Conservation (phyloP, 2,113 vertebrate species). For the Misgurnus anguillicaudatus region DNA sequence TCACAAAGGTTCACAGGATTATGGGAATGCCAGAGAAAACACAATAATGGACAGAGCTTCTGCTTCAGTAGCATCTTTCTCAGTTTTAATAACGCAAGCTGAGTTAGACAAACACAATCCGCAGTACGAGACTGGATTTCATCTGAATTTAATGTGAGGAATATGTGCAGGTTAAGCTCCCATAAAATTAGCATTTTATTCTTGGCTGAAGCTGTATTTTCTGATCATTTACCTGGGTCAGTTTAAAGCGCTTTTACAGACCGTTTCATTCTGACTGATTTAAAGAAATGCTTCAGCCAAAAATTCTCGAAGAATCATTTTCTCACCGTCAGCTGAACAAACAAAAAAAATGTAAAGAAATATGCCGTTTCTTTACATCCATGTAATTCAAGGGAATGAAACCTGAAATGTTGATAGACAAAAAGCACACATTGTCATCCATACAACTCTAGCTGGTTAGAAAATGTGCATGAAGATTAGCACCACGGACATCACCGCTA, state of each 20-base stretch:
- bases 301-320: too few relatives aligned
- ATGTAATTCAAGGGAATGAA: too few relatives aligned
- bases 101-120: neutral
- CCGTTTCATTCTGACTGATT: too few relatives aligned
- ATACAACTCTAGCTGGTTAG: too few relatives aligned
- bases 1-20: neutral
- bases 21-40: neutral
- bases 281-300: too few relatives aligned
- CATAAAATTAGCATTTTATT: slow-evolving; percentile 6
- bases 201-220: neutral
- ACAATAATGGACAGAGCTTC: neutral
- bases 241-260: neutral
- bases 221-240: neutral
- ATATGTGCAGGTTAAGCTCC: neutral
- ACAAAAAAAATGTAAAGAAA: too few relatives aligned
- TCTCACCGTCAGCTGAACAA: too few relatives aligned
- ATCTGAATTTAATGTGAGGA: neutral
- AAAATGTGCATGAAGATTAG: too few relatives aligned
- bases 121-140: neutral
- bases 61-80: neutral
- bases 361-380: too few relatives aligned
- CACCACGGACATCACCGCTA: too few relatives aligned
- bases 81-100: neutral
- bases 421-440: too few relatives aligned
- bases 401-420: too few relatives aligned